Evolutionary conservation across 2,888 invertebrate species (phyloP), one percentile per base, ranked within the genome.

Genomic region (Vesta saturnalis): DNA sequence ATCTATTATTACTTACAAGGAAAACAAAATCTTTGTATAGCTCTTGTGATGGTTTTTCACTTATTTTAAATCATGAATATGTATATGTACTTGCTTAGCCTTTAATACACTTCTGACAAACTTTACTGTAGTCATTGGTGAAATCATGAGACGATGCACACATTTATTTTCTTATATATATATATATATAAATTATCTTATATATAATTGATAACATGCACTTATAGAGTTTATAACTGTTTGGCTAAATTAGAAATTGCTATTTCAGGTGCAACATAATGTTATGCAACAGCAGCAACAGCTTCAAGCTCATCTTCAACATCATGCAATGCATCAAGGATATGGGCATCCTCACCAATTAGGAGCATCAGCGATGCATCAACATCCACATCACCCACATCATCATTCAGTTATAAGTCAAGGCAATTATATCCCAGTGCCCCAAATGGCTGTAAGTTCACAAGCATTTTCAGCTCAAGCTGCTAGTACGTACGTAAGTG

Each of bases 401-500:
- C 82, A 83, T 70, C 83, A 83, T 72, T 80, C 82, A 1, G 82
- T 83, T 22, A 83, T 83, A 80, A 85, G 64, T 55, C 74, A 68
- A 84, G 85, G 73, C 83, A 86, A 86, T 76, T 86, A 86, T 75
- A 85, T 88, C 62, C 84, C 87, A 3, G 86, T 88, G 65, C 82
- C 84, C 1, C 85, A 86, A 71, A 87, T 89, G 83, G 86, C 87
- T 0, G 88, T 88, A 12, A 89, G 89, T 65, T 86, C 89, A 0
- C 85, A 87, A 67, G 85, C 85, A 0, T 87, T 87, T 72, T 85
- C 89, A 1, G 86, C 85, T 1, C 87, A 87, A 30, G 82, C 85
- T 30, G 85, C 86, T 1, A 87, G 89, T 70, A 86, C 88, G 1
- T 89, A 89, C 76, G 90, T 91, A 54, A 88, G 89, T n/a, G 87